phyloP scores from a whole-genome alignment of 2,113 vertebrate genomes.

The Solenodon paradoxus region DNA sequence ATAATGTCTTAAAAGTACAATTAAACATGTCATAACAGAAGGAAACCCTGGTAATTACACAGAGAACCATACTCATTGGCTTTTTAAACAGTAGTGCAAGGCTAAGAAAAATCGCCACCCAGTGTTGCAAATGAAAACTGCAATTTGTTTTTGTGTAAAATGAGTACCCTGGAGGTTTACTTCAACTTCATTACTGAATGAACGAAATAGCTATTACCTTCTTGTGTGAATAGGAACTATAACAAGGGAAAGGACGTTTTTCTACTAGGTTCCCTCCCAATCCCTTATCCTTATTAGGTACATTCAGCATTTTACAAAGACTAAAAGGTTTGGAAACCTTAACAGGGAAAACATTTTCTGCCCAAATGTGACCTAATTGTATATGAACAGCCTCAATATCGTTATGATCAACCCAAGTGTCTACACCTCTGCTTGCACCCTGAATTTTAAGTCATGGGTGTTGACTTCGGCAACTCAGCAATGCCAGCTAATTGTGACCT shows the following conservation, averaged over 20 bases:
- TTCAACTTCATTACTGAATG: slow-evolving; percentile 81
- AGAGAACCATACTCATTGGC: slow-evolving; percentile 39
- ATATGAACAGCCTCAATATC: not conserved
- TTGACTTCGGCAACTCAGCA: not conserved
- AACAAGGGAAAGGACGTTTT: slow-evolving; percentile 70
- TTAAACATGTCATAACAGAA: slow-evolving; percentile 81
- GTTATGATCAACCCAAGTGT: not conserved
- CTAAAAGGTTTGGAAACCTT: slow-evolving; percentile 29
- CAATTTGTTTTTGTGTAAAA: slow-evolving; percentile 87
- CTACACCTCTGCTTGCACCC: not conserved
- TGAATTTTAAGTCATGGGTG: not conserved
- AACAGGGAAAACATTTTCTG: not conserved
- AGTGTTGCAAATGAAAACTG: slow-evolving; percentile 78
- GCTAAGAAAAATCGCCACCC: slow-evolving; percentile 83
- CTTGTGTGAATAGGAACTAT: slow-evolving; percentile 68
- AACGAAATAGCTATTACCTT: slow-evolving; percentile 76
- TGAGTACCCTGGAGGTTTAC: slow-evolving; percentile 82
- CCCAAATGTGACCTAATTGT: slow-evolving; percentile 18
- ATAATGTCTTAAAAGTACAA: slow-evolving; percentile 78
- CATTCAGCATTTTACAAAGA: not conserved
- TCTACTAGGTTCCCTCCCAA: not conserved
- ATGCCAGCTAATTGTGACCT: not conserved
- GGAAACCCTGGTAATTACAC: slow-evolving; percentile 77
- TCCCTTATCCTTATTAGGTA: not conserved
- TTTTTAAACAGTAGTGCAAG: slow-evolving; percentile 50